Evolutionary conservation across 2,888 invertebrate genomes (phyloP), one percentile per base, ranked within the genome.

Genomic region (Chalcis sispes): DNA sequence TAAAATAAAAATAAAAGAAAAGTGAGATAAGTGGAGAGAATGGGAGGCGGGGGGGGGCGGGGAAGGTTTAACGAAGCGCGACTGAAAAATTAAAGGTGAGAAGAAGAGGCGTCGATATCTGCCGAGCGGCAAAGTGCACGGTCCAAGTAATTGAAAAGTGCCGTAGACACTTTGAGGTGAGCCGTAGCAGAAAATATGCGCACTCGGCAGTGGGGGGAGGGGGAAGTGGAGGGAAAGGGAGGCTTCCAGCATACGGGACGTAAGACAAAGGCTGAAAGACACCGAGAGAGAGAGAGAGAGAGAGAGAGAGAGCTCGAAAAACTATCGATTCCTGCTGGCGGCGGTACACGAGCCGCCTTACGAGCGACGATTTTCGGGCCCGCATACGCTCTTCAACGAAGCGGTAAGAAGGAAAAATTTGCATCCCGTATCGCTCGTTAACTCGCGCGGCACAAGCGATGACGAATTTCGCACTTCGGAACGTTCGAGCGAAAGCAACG

Each of bases 61-160:
- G 8, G 40, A 23, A 29, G 52, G 4, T n/a, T n/a, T n/a, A n/a
- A n/a, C n/a, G n/a, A n/a, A n/a, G n/a, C n/a, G n/a, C n/a, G n/a
- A n/a, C n/a, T n/a, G 13, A 36, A 61, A 69, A 69, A 69, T 67
- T 66, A 61, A 59, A 73, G 59, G 40, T 36, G 58, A 59, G 8
- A 32, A 32, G 2, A 40, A 58, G 52, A 64, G 59, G 59, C 50
- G 70, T 58, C 69, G 59, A 75, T 75, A 75, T 64, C 62, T 50
- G 27, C 27, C 48, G 32, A 42, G 46, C 46, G 18, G 5, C 32
- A 32, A 5, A 32, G 8, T 3, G 8, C 3, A 32, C 8, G 32
- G 5, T 32, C 32, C 5, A 59, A 56, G 72, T 77, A 77, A 77
- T 77, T 77, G 77, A 74, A 74, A 74, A 77, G 74, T 62, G 48